Conservation (phyloP, 2,797 vertebrate species). For the Gallirallus australis region DNA sequence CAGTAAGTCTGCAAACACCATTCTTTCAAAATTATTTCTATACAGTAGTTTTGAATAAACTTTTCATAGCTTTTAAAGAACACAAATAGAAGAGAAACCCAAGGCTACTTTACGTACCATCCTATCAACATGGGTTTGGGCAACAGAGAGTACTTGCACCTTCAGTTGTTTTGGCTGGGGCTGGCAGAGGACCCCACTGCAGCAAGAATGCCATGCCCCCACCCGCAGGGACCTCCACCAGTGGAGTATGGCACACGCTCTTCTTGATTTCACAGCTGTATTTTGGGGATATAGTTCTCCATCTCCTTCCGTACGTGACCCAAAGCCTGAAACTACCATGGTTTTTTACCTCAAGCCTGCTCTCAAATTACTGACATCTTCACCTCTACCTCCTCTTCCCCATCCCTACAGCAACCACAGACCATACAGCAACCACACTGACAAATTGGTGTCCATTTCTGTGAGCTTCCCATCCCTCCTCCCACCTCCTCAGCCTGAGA, state of each 20-base stretch:
- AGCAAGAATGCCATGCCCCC: accelerated
- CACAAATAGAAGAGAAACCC: neutral
- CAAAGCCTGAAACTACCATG: neutral
- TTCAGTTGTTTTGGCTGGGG: neutral
- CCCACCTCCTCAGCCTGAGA: neutral
- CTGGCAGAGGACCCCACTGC: neutral
- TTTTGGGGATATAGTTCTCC: neutral
- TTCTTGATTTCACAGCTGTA: neutral
- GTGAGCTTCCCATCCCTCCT: neutral
- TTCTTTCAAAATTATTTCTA: neutral
- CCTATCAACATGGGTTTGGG: neutral
- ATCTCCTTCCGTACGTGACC: neutral
- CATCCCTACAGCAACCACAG: neutral
- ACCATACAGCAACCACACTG: accelerated
- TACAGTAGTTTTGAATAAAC: neutral
- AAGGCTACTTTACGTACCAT: neutral
- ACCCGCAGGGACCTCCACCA: neutral
- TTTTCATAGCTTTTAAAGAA: neutral
- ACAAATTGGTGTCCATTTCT: neutral
- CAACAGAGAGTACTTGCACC: neutral
- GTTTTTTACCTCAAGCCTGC: neutral
- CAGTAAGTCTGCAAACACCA: neutral
- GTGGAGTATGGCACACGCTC: accelerated
- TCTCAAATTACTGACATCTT: neutral
- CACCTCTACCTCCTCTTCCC: neutral